phyloP scores from a whole-genome alignment of 2,888 invertebrate genomes.

The Sphinx pinastri region DNA sequence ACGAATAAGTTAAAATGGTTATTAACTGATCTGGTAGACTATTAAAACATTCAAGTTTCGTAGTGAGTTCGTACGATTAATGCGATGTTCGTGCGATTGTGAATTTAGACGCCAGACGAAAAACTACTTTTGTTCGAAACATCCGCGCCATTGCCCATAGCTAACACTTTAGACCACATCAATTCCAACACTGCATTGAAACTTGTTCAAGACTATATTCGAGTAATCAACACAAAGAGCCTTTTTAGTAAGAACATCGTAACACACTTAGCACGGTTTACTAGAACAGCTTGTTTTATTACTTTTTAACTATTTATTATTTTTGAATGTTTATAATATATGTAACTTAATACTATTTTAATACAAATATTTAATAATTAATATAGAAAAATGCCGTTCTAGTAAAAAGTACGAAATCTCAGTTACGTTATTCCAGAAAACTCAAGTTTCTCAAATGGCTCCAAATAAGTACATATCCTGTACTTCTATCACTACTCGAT shows the following conservation, averaged over 20 bases:
- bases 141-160: conserved; percentile 1
- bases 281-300: too few relatives aligned
- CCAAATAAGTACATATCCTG: conserved; percentile 15
- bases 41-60: neutral
- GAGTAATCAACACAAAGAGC: neutral
- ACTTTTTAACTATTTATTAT: too few relatives aligned
- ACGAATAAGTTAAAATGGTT: too few relatives aligned
- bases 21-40: too few relatives aligned
- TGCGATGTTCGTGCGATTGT: neutral
- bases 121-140: neutral
- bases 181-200: neutral
- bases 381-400: too few relatives aligned
- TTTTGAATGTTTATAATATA: too few relatives aligned
- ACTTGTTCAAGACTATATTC: neutral
- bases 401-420: too few relatives aligned
- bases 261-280: too few relatives aligned
- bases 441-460: neutral
- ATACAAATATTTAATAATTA: too few relatives aligned
- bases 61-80: neutral
- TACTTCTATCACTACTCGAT: conserved; percentile 6
- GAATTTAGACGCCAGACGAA: too few relatives aligned
- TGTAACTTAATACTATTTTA: too few relatives aligned
- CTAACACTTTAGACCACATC: neutral
- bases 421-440: neutral
- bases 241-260: too few relatives aligned